Conservation (phyloP, 1,140 invertebrate species). For the Drosophila varians region DNA sequence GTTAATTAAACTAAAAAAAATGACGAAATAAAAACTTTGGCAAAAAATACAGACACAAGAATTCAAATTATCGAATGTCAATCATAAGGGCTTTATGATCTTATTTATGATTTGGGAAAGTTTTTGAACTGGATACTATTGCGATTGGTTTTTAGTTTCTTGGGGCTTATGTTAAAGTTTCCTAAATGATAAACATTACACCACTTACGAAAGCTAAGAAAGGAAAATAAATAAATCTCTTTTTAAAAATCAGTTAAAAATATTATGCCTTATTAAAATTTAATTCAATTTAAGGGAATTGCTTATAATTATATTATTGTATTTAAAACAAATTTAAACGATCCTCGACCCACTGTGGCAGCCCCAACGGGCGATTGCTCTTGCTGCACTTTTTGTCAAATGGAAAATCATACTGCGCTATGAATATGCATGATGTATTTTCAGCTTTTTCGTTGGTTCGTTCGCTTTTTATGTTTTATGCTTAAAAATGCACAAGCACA, state of each 20-base stretch:
- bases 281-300: neutral
- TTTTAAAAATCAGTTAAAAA: no score
- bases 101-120: conserved; percentile 13
- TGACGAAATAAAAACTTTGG: neutral
- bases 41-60: neutral
- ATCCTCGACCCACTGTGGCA: conserved; percentile 33
- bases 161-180: neutral
- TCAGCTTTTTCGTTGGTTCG: conserved; percentile 52
- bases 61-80: conserved; percentile 5
- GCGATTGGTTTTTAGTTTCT: neutral
- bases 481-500: conserved; percentile 72
- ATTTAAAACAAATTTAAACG: neutral
- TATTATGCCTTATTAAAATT: neutral
- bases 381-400: conserved; percentile 72
- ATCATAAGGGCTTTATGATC: neutral
- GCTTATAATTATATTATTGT: neutral
- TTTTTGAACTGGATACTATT: conserved; percentile 1
- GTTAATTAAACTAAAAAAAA: neutral
- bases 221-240: no score
- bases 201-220: no score
- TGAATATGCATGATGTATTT: conserved; percentile 80
- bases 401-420: conserved; percentile 73
- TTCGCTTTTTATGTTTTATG: conserved; percentile 67
- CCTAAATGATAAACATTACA: no score
- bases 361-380: conserved; percentile 15